Percentiles rank a stretch among this genome's conserved stretches.
Evolutionary conservation across 2,888 invertebrate species (phyloP).

Genomic region (Ormyrus pomaceus): DNA sequence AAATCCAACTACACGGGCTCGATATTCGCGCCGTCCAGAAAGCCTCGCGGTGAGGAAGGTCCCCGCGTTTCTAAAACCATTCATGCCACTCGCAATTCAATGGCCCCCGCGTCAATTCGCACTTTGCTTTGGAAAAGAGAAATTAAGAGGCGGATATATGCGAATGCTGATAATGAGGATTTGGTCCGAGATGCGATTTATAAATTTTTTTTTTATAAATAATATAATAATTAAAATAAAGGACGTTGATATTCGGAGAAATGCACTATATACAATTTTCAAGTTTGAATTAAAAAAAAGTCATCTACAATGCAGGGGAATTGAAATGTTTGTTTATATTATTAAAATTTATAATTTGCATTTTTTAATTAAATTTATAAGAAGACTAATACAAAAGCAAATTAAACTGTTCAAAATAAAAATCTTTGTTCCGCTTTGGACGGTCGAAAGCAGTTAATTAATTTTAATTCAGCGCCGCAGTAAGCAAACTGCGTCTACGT

Average conservation of each 20-base stretch:
- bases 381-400: too few relatives aligned
- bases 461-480: too few relatives aligned
- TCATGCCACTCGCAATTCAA: conserved; percentile 65
- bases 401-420: too few relatives aligned
- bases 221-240: conserved; percentile 28
- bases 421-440: too few relatives aligned
- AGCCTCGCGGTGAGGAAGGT: neutral
- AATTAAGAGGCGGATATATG: neutral
- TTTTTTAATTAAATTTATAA: too few relatives aligned
- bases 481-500: too few relatives aligned
- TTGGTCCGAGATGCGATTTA: neutral
- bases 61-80: conserved; percentile 64
- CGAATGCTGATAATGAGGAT: neutral
- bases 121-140: neutral
- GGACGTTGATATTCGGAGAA: neutral
- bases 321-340: too few relatives aligned
- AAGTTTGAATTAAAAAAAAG: too few relatives aligned
- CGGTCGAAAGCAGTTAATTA: too few relatives aligned
- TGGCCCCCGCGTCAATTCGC: conserved; percentile 31
- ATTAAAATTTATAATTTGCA: too few relatives aligned
- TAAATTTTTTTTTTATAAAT: neutral
- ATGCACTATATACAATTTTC: neutral
- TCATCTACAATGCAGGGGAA: too few relatives aligned
- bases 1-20: conserved; percentile 67
- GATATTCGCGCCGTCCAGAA: conserved; percentile 42